phyloP scores from a whole-genome alignment of 2,797 vertebrate genomes.

The Sylvia borin region DNA sequence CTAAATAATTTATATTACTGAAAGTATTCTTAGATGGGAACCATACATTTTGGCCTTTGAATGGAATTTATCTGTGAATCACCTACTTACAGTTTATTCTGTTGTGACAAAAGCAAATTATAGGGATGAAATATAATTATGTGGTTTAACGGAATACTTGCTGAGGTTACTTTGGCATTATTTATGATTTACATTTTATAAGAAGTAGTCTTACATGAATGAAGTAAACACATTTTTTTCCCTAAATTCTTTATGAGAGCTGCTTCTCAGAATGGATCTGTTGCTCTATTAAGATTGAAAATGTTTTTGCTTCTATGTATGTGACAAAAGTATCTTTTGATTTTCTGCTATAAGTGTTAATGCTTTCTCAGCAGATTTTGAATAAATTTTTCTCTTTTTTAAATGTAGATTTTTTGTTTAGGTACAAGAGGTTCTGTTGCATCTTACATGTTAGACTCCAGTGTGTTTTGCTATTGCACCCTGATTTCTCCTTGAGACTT shows the following conservation, averaged over 20 bases:
- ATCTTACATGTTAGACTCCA: not conserved
- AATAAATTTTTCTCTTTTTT: not conserved
- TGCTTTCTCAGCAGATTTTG: not conserved
- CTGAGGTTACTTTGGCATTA: not conserved
- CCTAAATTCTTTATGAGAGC: not conserved
- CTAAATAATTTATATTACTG: not conserved
- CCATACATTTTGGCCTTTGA: not conserved
- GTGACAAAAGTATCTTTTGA: not conserved
- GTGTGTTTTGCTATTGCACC: not conserved
- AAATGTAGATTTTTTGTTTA: not conserved
- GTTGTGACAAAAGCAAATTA: not conserved
- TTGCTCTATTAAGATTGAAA: not conserved
- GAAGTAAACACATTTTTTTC: not conserved
- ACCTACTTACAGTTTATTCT: not conserved
- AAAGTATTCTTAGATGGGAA: not conserved
- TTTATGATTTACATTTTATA: not conserved
- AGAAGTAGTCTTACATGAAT: not conserved
- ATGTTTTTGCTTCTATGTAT: not conserved
- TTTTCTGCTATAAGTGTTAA: not conserved
- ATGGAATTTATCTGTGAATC: not conserved
- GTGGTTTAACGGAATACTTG: not conserved
- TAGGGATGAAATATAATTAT: not conserved
- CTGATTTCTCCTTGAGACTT: not conserved
- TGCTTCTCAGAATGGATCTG: not conserved
- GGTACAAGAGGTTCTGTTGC: not conserved